Base-by-base conservation (phyloP, 2,113 vertebrate genomes). In the Phodopus roborovskii region DNA sequence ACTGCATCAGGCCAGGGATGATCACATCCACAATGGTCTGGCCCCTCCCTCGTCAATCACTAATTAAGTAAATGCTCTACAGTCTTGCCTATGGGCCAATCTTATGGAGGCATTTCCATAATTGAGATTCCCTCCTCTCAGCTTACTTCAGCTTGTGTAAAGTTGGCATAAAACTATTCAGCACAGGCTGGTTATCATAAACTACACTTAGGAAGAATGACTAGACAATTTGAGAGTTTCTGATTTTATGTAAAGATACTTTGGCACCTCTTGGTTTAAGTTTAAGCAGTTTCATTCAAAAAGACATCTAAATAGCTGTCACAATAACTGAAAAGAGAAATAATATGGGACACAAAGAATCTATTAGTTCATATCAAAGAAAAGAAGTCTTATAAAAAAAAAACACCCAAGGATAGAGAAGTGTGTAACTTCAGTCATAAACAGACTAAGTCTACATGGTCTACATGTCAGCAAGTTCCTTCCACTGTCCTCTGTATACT, bases 191-290 rank as follows among this genome's bases (percentile, higher is more conserved):
- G 17, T 75, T 84, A 50, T 95, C 42, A 82, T 2, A 6, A 93
- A 74, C 22, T 36, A 42, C n/a, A n/a, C 22, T 88, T 71, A 85
- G 45, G 22, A 42, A 87, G 56, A 95, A 94, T 94, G 78, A 74
- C 50, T 78, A 74, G 33, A n/a, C 70, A 91, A 87, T 88, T 81
- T 30, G 45, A 42, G 66, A 12, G 26, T 20, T 96, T 97, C 73
- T 87, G 13, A 83, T 91, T 91, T 95, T 95, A 90, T 93, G 62
- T 91, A 83, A 92, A 77, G 48, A 87, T 83, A 83, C 19, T 85
- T 30, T 93, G 19, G n/a, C 30, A 81, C 78, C 74, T 90, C 79
- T 91, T 88, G 60, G 30, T 94, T 96, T 90, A 73, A 15, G 1
- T 60, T 86, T 79, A 78, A 95, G 48, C n/a, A 48, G 70, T 66